Percentiles rank a stretch among this genome's conserved stretches.
phyloP scores from a whole-genome alignment of 1,140 invertebrate species.

The Bombus waltoni region DNA sequence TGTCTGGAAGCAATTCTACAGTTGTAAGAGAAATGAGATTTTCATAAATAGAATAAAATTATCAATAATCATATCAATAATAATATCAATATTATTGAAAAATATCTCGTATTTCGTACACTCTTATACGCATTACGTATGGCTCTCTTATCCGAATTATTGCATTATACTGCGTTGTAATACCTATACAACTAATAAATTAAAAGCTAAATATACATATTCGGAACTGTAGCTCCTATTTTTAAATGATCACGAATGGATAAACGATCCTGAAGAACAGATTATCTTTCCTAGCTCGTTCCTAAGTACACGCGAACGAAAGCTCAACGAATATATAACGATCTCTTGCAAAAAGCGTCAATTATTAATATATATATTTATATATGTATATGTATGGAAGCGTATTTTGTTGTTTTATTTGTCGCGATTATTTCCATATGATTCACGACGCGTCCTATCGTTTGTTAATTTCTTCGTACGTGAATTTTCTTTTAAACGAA shows the following conservation, averaged over 20 bases:
- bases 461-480: not conserved
- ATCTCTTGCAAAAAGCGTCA: constrained; percentile 20
- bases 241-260: not conserved
- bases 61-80: no score
- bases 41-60: not conserved
- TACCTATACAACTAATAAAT: constrained; percentile 24
- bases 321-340: constrained; percentile 41
- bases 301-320: constrained; percentile 44
- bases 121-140: constrained; percentile 9
- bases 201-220: constrained; percentile 43
- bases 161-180: not conserved
- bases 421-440: not conserved
- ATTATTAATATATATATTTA: constrained; percentile 13
- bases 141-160: not conserved
- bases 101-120: not conserved
- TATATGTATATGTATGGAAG: constrained; percentile 24
- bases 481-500: not conserved
- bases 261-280: constrained; percentile 12
- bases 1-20: not conserved
- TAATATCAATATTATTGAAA: no score
- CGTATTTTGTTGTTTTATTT: constrained; percentile 22
- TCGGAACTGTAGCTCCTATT: not conserved
- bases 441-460: no score
- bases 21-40: not conserved
- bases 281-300: constrained; percentile 11